Evolutionary conservation across 2,888 invertebrate genomes (phyloP).

Genomic region (Pilophorus perplexus): DNA sequence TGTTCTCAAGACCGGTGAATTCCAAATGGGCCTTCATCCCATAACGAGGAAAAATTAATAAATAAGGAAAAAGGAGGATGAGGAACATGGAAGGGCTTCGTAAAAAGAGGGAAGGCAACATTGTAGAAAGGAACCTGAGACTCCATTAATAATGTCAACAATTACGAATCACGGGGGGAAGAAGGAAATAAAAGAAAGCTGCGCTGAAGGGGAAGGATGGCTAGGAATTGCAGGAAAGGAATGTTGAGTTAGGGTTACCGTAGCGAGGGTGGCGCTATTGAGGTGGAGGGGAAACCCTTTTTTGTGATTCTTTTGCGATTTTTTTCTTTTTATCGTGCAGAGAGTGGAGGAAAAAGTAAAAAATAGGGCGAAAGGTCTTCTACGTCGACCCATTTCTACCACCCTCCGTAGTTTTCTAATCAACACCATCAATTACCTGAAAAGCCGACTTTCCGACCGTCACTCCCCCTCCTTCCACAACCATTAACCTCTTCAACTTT

Average conservation of each 20-base stretch:
- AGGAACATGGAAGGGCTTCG: background rate
- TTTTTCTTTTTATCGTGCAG: background rate
- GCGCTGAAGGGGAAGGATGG: background rate
- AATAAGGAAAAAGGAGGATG: background rate
- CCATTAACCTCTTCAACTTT: slow-evolving; percentile 39
- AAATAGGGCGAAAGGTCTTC: background rate
- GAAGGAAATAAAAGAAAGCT: background rate
- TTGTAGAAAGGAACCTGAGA: no score
- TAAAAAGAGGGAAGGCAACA: background rate
- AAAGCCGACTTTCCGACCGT: slow-evolving; percentile 5
- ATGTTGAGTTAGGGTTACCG: background rate
- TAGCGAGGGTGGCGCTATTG: background rate
- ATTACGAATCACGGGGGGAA: background rate
- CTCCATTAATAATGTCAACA: slow-evolving; percentile 16
- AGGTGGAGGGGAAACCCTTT: background rate
- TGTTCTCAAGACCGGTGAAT: no score
- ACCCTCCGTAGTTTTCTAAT: slow-evolving; percentile 30
- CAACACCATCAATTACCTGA: slow-evolving; percentile 40
- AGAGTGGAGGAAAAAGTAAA: background rate
- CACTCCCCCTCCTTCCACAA: background rate
- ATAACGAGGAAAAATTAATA: no score
- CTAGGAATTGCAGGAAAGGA: background rate
- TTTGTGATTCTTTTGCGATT: slow-evolving; percentile 8
- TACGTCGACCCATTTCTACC: background rate
- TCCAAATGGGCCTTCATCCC: no score